These are phyloP conservation scores for Sebastiscus tertius DNA, from an alignment of 2,797 vertebrate genomes.

Conservation along the genomic window DNA sequence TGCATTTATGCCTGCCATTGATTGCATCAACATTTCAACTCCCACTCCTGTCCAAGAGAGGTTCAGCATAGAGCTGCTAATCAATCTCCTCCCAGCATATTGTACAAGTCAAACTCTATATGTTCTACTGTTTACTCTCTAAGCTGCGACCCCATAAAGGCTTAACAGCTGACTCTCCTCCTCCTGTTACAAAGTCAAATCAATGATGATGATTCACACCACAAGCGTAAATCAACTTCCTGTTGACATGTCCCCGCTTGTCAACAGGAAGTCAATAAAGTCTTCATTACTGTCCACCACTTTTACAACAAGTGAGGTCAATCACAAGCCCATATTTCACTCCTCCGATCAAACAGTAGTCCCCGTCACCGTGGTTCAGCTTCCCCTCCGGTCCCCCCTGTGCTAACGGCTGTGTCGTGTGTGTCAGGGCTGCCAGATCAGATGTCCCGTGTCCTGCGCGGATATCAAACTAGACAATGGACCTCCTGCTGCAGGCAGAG, in stretches of 20 bases:
- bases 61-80: slow-evolving; percentile 2
- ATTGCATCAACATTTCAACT: slow-evolving; percentile 53
- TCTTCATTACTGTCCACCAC: slow-evolving; percentile 20
- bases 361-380: slow-evolving; percentile 51
- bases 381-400: slow-evolving; percentile 43
- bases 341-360: slow-evolving; percentile 11
- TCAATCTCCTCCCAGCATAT: slow-evolving; percentile 1
- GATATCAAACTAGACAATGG: slow-evolving; percentile 74
- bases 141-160: not conserved
- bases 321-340: slow-evolving; percentile 21
- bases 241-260: slow-evolving; percentile 22
- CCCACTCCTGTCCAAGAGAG: not conserved
- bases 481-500: slow-evolving; percentile 71
- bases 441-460: slow-evolving; percentile 62
- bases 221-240: slow-evolving; percentile 15
- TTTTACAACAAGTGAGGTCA: slow-evolving; percentile 23
- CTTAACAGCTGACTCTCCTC: slow-evolving; percentile 3
- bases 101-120: not conserved
- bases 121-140: slow-evolving; percentile 25
- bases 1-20: slow-evolving; percentile 49
- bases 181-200: slow-evolving; percentile 29
- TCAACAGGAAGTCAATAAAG: slow-evolving; percentile 48
- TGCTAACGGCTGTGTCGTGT: slow-evolving; percentile 49
- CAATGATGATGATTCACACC: slow-evolving; percentile 36
- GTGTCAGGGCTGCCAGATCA: slow-evolving; percentile 70